Percentiles rank a stretch among this genome's conserved stretches.
Evolutionary conservation across 2,113 vertebrate genomes (phyloP).

Genomic region (Neopipo cinnamomea): DNA sequence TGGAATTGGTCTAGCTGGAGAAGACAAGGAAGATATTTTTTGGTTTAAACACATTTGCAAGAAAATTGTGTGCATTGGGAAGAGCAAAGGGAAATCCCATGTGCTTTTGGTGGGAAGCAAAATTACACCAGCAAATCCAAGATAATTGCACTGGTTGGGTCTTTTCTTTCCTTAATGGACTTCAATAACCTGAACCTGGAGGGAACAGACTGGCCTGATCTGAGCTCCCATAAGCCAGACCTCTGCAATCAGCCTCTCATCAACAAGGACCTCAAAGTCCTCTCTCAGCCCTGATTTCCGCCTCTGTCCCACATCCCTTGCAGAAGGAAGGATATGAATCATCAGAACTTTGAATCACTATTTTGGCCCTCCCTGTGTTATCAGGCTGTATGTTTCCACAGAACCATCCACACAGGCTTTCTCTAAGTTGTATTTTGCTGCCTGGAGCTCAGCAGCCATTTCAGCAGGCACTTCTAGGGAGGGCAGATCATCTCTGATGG

Average conservation of each 20-base stretch:
- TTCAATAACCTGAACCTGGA: background rate
- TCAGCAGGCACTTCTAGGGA: background rate
- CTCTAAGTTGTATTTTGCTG: background rate
- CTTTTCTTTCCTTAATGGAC: background rate
- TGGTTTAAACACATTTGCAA: background rate
- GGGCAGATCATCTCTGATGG: background rate
- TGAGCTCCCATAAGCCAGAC: background rate
- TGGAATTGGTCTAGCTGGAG: background rate
- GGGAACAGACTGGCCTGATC: background rate
- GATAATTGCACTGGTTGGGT: background rate
- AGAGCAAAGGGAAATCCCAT: background rate
- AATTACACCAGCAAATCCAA: background rate
- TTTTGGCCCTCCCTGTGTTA: background rate
- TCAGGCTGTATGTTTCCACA: background rate
- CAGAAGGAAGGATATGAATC: background rate
- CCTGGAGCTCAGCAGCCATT: background rate
- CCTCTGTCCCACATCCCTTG: background rate
- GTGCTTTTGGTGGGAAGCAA: background rate
- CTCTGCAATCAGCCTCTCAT: background rate
- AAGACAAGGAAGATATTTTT: background rate
- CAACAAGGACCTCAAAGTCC: accelerated
- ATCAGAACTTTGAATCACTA: background rate
- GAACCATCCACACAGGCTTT: background rate
- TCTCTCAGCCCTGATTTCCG: background rate
- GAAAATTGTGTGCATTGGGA: background rate